Evolutionary conservation across 2,888 invertebrate genomes (phyloP).

Genomic region (Galeruca laticollis): DNA sequence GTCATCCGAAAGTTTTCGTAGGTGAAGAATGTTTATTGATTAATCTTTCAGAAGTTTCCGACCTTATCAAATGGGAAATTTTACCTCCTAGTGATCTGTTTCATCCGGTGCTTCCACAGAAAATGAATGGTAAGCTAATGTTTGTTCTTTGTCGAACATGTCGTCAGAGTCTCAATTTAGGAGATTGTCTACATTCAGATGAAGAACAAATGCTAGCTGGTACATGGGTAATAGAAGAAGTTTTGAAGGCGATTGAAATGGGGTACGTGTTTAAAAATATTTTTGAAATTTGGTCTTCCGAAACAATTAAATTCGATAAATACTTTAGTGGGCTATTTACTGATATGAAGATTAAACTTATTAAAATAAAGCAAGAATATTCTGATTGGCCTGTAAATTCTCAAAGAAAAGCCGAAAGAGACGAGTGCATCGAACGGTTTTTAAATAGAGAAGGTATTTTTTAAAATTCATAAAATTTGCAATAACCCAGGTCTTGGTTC

Average conservation of each 20-base stretch:
- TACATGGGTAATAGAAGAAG: constrained; percentile 51
- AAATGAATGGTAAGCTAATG: constrained; percentile 51
- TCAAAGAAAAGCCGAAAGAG: constrained; percentile 41
- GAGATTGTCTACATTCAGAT: constrained; percentile 55
- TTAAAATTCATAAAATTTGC: constrained; percentile 46
- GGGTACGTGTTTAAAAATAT: constrained; percentile 57
- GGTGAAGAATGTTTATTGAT: constrained; percentile 39
- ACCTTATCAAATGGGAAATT: constrained; percentile 45
- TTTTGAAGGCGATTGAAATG: constrained; percentile 54
- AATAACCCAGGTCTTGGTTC: constrained; percentile 35
- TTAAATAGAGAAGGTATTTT: constrained; percentile 47
- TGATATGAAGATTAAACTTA: constrained; percentile 56
- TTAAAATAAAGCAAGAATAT: constrained; percentile 55
- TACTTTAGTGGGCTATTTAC: constrained; percentile 55
- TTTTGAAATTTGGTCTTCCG: constrained; percentile 35
- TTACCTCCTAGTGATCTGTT: constrained; percentile 45
- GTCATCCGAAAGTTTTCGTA: constrained; percentile 51
- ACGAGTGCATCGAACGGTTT: constrained; percentile 49
- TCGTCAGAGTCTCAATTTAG: constrained; percentile 49
- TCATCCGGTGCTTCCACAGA: constrained; percentile 46
- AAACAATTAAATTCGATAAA: constrained; percentile 50
- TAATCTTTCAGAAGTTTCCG: constrained; percentile 35
- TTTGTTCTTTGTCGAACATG: constrained; percentile 60
- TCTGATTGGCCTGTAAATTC: constrained; percentile 52
- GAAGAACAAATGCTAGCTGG: constrained; percentile 34